Conservation (phyloP, 2,113 vertebrate genomes). For the Larimichthys polyactis region DNA sequence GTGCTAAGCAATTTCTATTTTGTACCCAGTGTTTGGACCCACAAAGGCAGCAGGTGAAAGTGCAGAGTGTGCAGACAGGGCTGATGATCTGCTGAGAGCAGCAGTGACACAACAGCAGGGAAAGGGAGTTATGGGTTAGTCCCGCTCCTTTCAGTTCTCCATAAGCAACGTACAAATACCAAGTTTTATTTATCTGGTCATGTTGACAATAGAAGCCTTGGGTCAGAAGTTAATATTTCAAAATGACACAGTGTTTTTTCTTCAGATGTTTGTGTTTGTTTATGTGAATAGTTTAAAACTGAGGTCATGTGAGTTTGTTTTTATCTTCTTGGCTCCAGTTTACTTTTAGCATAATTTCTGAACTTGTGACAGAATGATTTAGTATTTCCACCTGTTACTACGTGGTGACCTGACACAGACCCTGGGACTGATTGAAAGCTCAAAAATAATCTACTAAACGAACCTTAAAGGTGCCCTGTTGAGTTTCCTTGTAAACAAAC, state of each 20-base stretch:
- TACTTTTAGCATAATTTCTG: too few species aligned
- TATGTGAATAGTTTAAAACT: neutral
- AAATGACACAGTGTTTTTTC: neutral
- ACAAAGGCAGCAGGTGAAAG: constrained; percentile 74
- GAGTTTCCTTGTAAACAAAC: neutral
- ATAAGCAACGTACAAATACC: neutral
- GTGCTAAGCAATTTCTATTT: constrained; percentile 70
- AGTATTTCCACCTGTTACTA: neutral
- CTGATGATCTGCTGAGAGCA: constrained; percentile 57
- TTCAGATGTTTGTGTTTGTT: neutral
- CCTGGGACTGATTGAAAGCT: neutral
- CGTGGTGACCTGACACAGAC: neutral
- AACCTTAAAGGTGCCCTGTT: neutral
- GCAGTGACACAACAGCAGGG: neutral
- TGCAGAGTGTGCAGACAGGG: constrained; percentile 63
- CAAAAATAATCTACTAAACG: neutral
- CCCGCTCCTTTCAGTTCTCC: neutral
- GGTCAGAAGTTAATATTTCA: neutral
- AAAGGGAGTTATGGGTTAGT: neutral
- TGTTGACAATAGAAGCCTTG: neutral
- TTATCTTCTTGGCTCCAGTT: neutral
- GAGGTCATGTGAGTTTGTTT: neutral
- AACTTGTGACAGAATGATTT: too few species aligned
- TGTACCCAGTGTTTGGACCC: constrained; percentile 29
- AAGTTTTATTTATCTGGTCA: neutral